Evolutionary conservation across 2,113 vertebrate species (phyloP).

Genomic region (Addax nasomaculatus): DNA sequence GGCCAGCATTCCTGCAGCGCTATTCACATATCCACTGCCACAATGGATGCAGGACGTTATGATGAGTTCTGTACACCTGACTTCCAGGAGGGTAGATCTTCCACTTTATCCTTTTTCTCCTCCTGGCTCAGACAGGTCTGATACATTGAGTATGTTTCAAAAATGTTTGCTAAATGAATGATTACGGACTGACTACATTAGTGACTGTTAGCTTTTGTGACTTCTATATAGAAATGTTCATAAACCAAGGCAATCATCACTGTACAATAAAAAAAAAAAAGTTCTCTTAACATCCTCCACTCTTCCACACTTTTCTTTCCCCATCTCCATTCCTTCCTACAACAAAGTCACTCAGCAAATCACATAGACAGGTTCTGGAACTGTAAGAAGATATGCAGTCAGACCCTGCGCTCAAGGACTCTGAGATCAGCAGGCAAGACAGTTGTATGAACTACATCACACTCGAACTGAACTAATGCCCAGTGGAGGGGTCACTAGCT

Average conservation of each 20-base stretch:
- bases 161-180: neutral
- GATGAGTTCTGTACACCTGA: neutral
- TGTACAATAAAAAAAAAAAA: neutral
- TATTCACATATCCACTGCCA: neutral
- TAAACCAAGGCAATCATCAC: neutral
- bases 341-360: neutral
- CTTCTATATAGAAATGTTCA: neutral
- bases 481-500: neutral
- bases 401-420: neutral
- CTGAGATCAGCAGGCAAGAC: neutral
- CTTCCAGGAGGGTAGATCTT: neutral
- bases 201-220: neutral
- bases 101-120: neutral
- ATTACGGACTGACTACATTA: neutral
- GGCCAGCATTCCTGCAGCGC: no score
- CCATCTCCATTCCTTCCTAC: neutral
- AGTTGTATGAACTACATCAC: accelerated
- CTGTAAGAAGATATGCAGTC: neutral
- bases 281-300: neutral
- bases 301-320: neutral
- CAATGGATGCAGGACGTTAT: accelerated
- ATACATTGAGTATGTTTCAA: neutral
- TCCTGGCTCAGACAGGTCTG: neutral
- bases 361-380: neutral
- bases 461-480: neutral